Evolutionary conservation across 2,797 vertebrate genomes (phyloP).

Genomic region (Coregonus ussuriensis): DNA sequence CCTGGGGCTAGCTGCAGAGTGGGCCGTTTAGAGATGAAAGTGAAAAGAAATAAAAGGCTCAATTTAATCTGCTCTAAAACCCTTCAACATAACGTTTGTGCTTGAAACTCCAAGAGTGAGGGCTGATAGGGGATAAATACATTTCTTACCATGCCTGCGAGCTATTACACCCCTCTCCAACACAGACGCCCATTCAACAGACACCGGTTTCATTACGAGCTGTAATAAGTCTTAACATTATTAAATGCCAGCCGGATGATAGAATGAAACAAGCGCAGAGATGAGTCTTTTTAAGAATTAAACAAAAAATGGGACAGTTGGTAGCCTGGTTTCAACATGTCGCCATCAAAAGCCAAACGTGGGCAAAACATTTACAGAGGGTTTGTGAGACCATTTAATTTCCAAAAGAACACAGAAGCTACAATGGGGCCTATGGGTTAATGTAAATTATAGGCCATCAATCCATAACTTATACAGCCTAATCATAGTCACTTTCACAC

Average conservation of each 20-base stretch:
- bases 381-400: neutral
- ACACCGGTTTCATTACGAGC: slow-evolving; percentile 90
- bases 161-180: slow-evolving; percentile 91
- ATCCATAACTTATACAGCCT: neutral
- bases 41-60: slow-evolving; percentile 94
- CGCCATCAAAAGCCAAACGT: slow-evolving; percentile 64
- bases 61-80: slow-evolving; percentile 98
- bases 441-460: neutral
- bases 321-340: slow-evolving; percentile 73
- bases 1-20: slow-evolving; percentile 83
- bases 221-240: slow-evolving; percentile 92
- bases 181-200: slow-evolving; percentile 86
- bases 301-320: slow-evolving; percentile 74
- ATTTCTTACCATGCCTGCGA: slow-evolving; percentile 87
- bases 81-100: slow-evolving; percentile 89
- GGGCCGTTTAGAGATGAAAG: slow-evolving; percentile 96
- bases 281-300: slow-evolving; percentile 79
- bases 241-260: slow-evolving; percentile 86
- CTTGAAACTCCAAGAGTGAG: slow-evolving; percentile 87
- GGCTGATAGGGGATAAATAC: slow-evolving; percentile 93
- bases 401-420: neutral
- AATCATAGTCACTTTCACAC: neutral
- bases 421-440: slow-evolving; percentile 1
- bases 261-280: slow-evolving; percentile 79
- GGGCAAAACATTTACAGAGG: slow-evolving; percentile 63